Percentiles rank a stretch among this genome's conserved stretches.
Evolutionary conservation across 2,113 vertebrate genomes (phyloP).

Genomic region (Isurus oxyrinchus): DNA sequence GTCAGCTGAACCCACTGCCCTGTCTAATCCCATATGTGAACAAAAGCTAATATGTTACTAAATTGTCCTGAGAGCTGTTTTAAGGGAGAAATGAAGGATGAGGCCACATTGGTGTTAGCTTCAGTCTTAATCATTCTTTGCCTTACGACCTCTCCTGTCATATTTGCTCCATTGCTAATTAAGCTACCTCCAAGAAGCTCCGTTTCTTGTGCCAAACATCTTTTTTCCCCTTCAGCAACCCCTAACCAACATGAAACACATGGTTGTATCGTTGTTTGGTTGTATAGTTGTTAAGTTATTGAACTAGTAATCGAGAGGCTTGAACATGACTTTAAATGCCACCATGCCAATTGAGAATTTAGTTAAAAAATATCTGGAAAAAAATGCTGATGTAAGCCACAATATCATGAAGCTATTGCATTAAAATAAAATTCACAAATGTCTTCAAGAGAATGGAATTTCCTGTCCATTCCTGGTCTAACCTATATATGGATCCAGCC

Average conservation of each 20-base stretch:
- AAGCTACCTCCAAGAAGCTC: neutral
- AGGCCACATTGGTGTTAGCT: neutral
- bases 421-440: neutral
- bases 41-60: neutral
- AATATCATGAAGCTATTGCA: neutral
- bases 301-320: neutral
- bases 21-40: neutral
- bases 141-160: neutral
- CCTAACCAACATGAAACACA: neutral
- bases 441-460: neutral
- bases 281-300: neutral
- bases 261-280: neutral
- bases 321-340: neutral
- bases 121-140: neutral
- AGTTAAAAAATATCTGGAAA: neutral
- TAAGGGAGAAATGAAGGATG: neutral
- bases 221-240: neutral
- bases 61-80: neutral
- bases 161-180: neutral
- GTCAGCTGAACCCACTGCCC: neutral
- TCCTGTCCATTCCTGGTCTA: neutral
- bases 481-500: neutral
- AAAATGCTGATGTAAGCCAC: neutral
- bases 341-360: neutral
- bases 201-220: neutral